Evolutionary conservation across 2,888 invertebrate genomes (phyloP).

Genomic region (Deilephila porcellus): DNA sequence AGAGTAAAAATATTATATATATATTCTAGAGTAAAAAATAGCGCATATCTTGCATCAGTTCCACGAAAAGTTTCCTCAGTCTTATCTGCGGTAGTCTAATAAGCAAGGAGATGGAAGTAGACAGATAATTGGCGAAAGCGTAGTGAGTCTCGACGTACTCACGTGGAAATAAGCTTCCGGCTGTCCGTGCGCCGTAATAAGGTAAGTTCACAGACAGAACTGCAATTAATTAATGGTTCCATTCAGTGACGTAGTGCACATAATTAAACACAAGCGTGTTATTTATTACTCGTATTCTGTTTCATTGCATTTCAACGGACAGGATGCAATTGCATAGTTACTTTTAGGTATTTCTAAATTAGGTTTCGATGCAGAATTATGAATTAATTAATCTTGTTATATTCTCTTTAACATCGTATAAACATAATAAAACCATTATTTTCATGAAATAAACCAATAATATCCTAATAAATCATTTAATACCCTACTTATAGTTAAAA

Average conservation of each 20-base stretch:
- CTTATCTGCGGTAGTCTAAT: conserved; percentile 46
- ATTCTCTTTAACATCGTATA: background rate
- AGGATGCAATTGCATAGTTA: background rate
- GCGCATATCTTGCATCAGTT: conserved; percentile 38
- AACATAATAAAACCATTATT: no score
- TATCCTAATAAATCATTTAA: no score
- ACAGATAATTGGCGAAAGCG: conserved; percentile 61
- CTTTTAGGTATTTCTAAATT: background rate
- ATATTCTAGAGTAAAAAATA: no score
- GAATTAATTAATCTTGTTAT: background rate
- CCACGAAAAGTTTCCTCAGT: conserved; percentile 50
- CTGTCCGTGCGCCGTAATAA: conserved; percentile 53
- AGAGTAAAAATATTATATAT: no score
- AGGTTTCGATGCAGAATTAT: background rate
- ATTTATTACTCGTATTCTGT: background rate
- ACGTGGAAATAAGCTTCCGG: conserved; percentile 60
- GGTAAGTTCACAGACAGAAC: conserved; percentile 48
- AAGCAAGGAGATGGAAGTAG: conserved; percentile 45
- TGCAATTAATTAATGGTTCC: conserved; percentile 56
- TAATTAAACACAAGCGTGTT: conserved; percentile 6
- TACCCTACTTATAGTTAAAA: no score
- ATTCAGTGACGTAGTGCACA: conserved; percentile 10
- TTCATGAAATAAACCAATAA: no score
- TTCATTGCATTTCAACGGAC: background rate
- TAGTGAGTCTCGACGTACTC: conserved; percentile 52